Evolutionary conservation across 2,113 vertebrate genomes (phyloP).

Genomic region (Ardeotis arabs): DNA sequence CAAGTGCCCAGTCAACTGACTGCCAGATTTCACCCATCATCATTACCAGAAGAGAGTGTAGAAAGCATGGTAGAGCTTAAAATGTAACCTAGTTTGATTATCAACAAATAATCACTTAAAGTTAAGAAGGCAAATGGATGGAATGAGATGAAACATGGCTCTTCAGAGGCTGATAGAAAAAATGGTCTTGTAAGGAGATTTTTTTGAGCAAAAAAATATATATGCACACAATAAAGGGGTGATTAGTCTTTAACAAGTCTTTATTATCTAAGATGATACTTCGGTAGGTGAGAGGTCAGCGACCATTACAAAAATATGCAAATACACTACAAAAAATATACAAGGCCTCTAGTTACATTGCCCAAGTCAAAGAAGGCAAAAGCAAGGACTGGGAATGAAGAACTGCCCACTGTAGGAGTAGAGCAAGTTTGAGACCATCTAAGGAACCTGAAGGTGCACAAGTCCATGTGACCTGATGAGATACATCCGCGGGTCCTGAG

Average conservation of each 20-base stretch:
- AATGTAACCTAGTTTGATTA: neutral
- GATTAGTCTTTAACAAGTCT: neutral
- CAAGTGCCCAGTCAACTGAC: neutral
- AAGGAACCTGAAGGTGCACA: too few relatives aligned
- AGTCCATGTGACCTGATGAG: too few relatives aligned
- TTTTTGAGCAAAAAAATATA: neutral
- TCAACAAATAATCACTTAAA: neutral
- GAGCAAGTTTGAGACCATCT: too few relatives aligned
- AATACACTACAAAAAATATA: too few relatives aligned
- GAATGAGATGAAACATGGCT: neutral
- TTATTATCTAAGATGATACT: neutral
- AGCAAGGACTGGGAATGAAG: too few relatives aligned
- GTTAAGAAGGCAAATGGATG: neutral
- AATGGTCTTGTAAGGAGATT: neutral
- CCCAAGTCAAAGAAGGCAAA: too few relatives aligned
- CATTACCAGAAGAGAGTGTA: neutral
- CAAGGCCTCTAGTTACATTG: too few relatives aligned
- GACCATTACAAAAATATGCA: neutral
- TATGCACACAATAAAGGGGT: neutral
- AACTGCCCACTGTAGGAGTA: too few relatives aligned
- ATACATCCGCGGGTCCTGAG: too few relatives aligned
- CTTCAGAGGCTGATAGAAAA: neutral
- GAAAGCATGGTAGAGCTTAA: neutral
- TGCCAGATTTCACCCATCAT: neutral
- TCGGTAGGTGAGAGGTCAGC: neutral